A percentile compares a stretch with the other conserved stretches of the same genome.
Evolutionary conservation across 2,797 vertebrate genomes (phyloP).

Genomic region (Gila robusta): DNA sequence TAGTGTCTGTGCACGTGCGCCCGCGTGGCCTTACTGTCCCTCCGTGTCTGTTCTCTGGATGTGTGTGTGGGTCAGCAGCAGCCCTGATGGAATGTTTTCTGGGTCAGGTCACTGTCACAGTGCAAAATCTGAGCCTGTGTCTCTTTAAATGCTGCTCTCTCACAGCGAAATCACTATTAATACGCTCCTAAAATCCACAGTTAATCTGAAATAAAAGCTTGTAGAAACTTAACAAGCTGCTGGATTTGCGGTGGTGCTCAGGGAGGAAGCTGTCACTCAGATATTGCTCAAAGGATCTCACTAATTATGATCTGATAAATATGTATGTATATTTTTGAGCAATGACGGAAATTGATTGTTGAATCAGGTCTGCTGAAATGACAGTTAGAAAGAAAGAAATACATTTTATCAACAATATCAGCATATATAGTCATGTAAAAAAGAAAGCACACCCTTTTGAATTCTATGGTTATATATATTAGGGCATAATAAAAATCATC

Average conservation of each 20-base stretch:
- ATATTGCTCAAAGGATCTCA: constrained; percentile 13
- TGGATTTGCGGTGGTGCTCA: neutral
- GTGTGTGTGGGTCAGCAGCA: constrained; percentile 37
- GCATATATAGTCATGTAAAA: neutral
- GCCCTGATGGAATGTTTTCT: constrained; percentile 63
- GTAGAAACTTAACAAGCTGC: constrained; percentile 7
- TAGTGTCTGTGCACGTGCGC: constrained; percentile 29
- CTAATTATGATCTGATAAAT: neutral
- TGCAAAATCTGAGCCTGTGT: constrained; percentile 43
- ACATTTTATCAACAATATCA: neutral
- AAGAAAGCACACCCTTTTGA: too few relatives aligned
- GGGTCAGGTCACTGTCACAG: constrained; percentile 77
- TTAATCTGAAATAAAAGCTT: constrained; percentile 32
- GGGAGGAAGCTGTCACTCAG: neutral
- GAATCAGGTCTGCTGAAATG: neutral
- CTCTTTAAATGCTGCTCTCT: constrained; percentile 25
- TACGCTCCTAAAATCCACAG: constrained; percentile 9
- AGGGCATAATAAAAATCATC: neutral
- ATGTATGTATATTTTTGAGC: neutral
- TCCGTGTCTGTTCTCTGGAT: neutral
- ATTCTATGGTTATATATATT: neutral
- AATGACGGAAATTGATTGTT: neutral
- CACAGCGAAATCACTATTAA: constrained; percentile 28
- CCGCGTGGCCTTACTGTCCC: neutral
- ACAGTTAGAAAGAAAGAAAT: neutral